Evolutionary conservation across 2,888 invertebrate species (phyloP).

Genomic region (Brachyptera putata): DNA sequence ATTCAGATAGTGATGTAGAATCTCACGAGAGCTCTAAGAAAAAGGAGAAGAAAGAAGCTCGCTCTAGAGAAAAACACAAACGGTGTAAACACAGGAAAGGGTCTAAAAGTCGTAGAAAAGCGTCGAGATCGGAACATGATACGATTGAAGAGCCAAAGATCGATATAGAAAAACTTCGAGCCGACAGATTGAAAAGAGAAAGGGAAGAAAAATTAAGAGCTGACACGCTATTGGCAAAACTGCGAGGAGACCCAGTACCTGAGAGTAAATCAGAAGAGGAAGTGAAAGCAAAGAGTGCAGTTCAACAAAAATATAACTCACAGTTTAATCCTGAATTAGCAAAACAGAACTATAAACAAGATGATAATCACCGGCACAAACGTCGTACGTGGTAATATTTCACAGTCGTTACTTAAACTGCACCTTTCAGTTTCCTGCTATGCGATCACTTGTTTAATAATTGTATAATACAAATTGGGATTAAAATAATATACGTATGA

Average conservation of each 20-base stretch:
- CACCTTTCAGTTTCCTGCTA: no score
- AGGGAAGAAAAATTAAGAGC: slow-evolving; percentile 67
- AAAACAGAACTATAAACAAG: slow-evolving; percentile 60
- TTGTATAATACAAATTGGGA: no score
- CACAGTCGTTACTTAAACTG: no score
- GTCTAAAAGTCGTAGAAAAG: not conserved
- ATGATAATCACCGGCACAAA: no score
- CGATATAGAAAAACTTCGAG: slow-evolving; percentile 64
- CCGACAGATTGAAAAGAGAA: slow-evolving; percentile 77
- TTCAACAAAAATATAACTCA: slow-evolving; percentile 85
- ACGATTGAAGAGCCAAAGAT: slow-evolving; percentile 32
- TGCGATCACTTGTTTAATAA: no score
- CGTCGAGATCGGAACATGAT: slow-evolving; percentile 14
- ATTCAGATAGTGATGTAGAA: not conserved
- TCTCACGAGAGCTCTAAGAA: slow-evolving; percentile 35
- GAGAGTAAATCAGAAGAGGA: slow-evolving; percentile 38
- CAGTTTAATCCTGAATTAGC: slow-evolving; percentile 93
- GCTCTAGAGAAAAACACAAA: slow-evolving; percentile 27
- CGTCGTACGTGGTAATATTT: no score
- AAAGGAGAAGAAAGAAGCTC: slow-evolving; percentile 37
- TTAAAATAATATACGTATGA: no score
- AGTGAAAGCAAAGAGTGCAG: slow-evolving; percentile 38
- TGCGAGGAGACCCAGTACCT: slow-evolving; percentile 52
- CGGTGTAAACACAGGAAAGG: slow-evolving; percentile 24
- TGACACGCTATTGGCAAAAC: slow-evolving; percentile 64